Evolutionary conservation across 30 jellyfish, hydroid and myxozoan species (phyloP).

Genomic region (Turritopsis rubra): DNA sequence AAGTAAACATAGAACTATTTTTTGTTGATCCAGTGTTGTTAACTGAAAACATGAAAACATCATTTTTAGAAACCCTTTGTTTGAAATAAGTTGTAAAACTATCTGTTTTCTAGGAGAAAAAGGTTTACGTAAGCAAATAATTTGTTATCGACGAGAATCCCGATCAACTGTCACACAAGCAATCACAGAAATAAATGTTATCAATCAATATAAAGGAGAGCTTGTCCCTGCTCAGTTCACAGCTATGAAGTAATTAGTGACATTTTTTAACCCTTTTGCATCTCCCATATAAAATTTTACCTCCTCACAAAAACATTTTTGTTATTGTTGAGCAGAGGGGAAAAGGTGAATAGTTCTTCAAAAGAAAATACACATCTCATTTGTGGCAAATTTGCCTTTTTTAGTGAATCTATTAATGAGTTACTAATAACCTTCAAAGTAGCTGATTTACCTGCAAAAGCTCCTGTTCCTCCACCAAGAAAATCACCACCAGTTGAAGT

Average conservation of each 20-base stretch:
- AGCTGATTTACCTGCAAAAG: not conserved
- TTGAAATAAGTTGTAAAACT: not conserved
- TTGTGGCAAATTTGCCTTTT: not conserved
- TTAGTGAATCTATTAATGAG: constrained; percentile 24
- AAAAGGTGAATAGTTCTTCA: no score
- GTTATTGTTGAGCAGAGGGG: no score
- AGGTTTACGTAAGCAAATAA: constrained; percentile 59
- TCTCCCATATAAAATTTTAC: no score
- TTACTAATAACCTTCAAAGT: constrained; percentile 19
- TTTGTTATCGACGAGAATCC: constrained; percentile 54
- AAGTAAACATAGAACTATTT: constrained; percentile 26
- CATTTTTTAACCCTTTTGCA: no score
- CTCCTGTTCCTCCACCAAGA: not conserved
- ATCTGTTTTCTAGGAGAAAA: constrained; percentile 49
- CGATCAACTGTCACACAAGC: constrained; percentile 48
- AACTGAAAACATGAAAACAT: not conserved
- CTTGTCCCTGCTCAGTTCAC: constrained; percentile 48
- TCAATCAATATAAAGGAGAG: constrained; percentile 68
- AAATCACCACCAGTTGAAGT: not conserved
- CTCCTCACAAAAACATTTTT: no score
- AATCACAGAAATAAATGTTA: constrained; percentile 55
- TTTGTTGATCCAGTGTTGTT: not conserved
- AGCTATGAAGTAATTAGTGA: constrained; percentile 52
- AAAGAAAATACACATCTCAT: not conserved
- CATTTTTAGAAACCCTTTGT: not conserved